These are phyloP conservation scores for Crypturellus undulatus DNA, from an alignment of 2,113 vertebrate species.

Conservation along the genomic window DNA sequence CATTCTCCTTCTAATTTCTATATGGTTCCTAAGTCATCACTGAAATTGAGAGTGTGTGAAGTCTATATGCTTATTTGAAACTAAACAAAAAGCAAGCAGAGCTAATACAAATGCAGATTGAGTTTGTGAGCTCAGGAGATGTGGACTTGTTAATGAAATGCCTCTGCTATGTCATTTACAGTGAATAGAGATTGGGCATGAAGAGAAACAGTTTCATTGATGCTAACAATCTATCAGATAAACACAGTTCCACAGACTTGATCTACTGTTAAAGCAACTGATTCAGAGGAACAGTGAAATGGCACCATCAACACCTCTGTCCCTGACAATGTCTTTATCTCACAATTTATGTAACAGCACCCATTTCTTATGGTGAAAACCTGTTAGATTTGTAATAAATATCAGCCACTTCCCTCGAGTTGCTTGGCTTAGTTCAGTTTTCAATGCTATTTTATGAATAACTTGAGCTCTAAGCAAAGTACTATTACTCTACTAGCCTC, in stretches of 20 bases:
- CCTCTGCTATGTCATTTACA: not conserved
- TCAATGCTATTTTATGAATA: not conserved
- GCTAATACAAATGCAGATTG: not conserved
- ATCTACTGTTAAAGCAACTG: not conserved
- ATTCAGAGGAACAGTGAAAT: not conserved
- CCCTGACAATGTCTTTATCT: not conserved
- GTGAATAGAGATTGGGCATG: not conserved
- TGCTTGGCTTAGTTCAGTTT: not conserved
- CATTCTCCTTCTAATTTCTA: not conserved
- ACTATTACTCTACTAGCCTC: not conserved
- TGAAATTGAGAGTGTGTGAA: not conserved
- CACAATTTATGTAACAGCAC: not conserved
- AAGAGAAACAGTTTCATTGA: not conserved
- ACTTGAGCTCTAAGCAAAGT: not conserved
- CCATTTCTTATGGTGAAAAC: not conserved
- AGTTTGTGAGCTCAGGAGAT: not conserved
- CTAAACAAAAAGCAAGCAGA: not conserved
- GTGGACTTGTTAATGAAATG: not conserved
- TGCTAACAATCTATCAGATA: not conserved
- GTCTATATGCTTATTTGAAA: not conserved
- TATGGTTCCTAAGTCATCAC: fast-evolving
- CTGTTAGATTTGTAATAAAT: not conserved
- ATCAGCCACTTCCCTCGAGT: not conserved
- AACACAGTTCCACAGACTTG: not conserved
- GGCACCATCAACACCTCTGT: too few relatives aligned